Evolutionary conservation across 2,113 vertebrate genomes (phyloP).

Genomic region (Atlantisia rogersi): DNA sequence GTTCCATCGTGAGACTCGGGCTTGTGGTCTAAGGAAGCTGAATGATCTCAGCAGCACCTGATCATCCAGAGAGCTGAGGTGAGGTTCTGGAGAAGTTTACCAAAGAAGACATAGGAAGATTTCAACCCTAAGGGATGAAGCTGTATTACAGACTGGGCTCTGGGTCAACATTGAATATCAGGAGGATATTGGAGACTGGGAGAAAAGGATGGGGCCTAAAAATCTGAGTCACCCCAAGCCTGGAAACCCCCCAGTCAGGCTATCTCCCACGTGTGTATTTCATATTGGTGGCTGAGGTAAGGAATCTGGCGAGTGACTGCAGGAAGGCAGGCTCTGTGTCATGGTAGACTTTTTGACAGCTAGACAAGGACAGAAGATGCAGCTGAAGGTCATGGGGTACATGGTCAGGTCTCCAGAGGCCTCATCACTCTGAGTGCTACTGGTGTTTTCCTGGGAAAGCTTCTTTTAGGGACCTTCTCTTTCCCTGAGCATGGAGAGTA

Average conservation of each 20-base stretch:
- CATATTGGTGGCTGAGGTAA: background rate
- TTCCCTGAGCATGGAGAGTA: background rate
- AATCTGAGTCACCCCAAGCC: background rate
- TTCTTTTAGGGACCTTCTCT: background rate
- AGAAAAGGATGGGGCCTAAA: background rate
- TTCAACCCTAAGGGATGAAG: background rate
- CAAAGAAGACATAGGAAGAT: background rate
- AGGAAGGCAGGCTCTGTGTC: background rate
- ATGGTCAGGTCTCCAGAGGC: background rate
- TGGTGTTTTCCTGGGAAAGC: background rate
- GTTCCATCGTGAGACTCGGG: conserved; percentile 36
- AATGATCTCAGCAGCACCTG: conserved; percentile 15
- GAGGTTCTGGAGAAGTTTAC: background rate
- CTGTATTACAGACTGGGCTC: background rate
- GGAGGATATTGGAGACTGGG: background rate
- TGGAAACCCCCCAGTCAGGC: background rate
- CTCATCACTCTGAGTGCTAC: background rate
- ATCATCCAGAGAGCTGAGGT: background rate
- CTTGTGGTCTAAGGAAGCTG: conserved; percentile 32
- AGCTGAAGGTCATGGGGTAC: background rate
- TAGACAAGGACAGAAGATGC: background rate
- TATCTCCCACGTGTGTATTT: background rate
- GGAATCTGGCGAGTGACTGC: background rate
- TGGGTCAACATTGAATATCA: background rate
- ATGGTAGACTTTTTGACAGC: background rate